phyloP scores from a whole-genome alignment of 2,888 invertebrate species.

The Perithous albicinctus region DNA sequence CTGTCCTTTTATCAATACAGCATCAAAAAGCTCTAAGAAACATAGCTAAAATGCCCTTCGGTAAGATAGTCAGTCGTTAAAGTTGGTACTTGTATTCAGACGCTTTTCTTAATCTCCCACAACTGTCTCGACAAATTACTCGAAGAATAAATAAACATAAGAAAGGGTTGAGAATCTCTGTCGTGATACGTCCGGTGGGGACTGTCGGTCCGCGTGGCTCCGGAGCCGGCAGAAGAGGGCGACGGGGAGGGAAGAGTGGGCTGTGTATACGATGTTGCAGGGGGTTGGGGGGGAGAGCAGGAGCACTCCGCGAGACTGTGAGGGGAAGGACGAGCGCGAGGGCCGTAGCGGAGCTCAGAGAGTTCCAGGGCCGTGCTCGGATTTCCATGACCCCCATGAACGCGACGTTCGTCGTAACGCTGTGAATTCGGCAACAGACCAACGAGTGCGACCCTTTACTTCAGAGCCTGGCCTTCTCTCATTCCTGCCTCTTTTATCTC shows the following conservation, averaged over 20 bases:
- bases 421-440: conserved; percentile 58
- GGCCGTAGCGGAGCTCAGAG: conserved; percentile 63
- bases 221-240: conserved; percentile 69
- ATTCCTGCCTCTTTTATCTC: conserved; percentile 25
- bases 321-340: conserved; percentile 68
- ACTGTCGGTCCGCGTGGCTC: conserved; percentile 68
- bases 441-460: conserved; percentile 42
- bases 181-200: conserved; percentile 64
- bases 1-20: too few relatives aligned
- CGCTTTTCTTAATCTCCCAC: too few relatives aligned
- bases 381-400: conserved; percentile 72
- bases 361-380: conserved; percentile 76
- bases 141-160: background rate
- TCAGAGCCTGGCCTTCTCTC: conserved; percentile 27
- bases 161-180: conserved; percentile 64
- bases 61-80: too few relatives aligned
- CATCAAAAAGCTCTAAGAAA: too few relatives aligned
- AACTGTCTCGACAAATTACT: background rate
- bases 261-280: conserved; percentile 54
- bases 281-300: too few relatives aligned
- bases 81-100: too few relatives aligned
- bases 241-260: conserved; percentile 58
- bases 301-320: conserved; percentile 66
- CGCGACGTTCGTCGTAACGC: conserved; percentile 23
- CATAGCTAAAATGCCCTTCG: too few relatives aligned